Conservation (phyloP, 2,113 vertebrate genomes). For the Phylloscopus whistleri region DNA sequence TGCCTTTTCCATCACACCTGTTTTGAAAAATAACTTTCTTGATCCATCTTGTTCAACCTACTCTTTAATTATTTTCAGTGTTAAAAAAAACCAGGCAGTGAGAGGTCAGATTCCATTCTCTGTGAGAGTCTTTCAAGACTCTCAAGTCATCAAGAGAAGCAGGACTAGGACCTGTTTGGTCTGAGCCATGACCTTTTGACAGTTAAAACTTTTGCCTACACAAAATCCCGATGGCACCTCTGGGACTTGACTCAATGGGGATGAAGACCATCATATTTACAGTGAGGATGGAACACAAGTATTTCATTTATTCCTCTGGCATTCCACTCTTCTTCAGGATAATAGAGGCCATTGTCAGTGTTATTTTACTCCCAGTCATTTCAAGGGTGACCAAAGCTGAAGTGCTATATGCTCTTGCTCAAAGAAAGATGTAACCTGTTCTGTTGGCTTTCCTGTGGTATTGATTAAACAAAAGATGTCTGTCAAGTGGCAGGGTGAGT, state of each 20-base stretch:
- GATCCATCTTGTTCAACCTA: not conserved
- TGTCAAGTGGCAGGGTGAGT: not conserved
- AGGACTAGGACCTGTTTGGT: not conserved
- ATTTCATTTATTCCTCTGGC: not conserved
- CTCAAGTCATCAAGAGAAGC: not conserved
- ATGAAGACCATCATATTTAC: not conserved
- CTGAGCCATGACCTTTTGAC: not conserved
- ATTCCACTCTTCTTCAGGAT: not conserved
- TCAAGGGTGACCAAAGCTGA: not conserved
- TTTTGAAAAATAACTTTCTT: not conserved
- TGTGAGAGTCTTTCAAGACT: not conserved
- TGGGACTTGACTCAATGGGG: not conserved
- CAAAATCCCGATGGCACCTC: accelerated
- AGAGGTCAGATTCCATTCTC: not conserved
- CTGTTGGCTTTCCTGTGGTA: not conserved
- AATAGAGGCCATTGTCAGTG: not conserved
- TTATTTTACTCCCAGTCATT: not conserved
- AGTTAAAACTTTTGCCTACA: not conserved
- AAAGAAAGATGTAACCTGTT: not conserved
- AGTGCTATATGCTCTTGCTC: not conserved
- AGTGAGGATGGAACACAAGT: not conserved
- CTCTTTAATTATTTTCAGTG: not conserved
- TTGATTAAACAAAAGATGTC: not conserved
- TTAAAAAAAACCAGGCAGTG: not conserved
- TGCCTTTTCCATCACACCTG: not conserved